Conservation (phyloP, 2,797 vertebrate species). For the Toxotes lorentzi region DNA sequence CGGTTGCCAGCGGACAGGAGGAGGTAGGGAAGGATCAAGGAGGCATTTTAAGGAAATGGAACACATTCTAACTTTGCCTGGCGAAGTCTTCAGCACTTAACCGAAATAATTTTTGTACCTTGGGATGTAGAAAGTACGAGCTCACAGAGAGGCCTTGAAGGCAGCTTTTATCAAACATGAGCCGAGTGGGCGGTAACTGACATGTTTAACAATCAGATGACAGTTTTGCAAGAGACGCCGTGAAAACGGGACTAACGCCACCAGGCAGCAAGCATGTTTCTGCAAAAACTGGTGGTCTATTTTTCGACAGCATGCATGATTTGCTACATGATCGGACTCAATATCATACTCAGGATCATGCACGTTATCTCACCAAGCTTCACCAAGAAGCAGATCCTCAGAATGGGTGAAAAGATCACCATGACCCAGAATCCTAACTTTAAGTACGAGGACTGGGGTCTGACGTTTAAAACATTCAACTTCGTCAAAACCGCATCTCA, state of each 20-base stretch:
- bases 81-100: background rate
- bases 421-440: constrained; percentile 89
- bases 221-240: background rate
- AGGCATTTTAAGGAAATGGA: background rate
- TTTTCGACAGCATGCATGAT: constrained; percentile 31
- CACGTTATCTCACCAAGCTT: constrained; percentile 81
- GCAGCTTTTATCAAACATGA: constrained; percentile 37
- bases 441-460: constrained; percentile 91
- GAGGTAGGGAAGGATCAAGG: background rate
- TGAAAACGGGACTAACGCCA: background rate
- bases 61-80: background rate
- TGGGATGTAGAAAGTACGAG: constrained; percentile 10
- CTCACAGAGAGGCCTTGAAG: constrained; percentile 37
- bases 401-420: constrained; percentile 76
- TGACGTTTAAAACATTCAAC: constrained; percentile 78
- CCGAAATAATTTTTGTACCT: background rate
- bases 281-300: constrained; percentile 59
- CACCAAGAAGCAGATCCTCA: constrained; percentile 83
- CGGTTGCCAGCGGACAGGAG: too few species aligned
- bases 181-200: constrained; percentile 33
- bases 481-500: constrained; percentile 82
- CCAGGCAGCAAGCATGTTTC: constrained; percentile 54
- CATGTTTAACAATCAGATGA: background rate
- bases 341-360: constrained; percentile 56
- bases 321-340: background rate